Evolutionary conservation across 23 tunicate species (phyloP), one percentile per base, ranked within the genome.

Genomic region (Ascidia mentula): DNA sequence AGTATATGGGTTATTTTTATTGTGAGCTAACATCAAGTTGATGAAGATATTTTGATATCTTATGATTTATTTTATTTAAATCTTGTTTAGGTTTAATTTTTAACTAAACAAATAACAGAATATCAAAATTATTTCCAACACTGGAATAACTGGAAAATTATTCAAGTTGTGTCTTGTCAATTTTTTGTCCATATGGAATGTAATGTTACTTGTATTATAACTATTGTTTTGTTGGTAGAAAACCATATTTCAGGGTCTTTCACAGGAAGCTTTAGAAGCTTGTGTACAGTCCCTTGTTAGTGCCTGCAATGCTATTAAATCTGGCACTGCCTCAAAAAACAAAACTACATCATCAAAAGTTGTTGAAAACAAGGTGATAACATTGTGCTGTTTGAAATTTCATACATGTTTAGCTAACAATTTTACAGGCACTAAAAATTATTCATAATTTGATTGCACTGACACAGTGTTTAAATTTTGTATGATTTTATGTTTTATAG

Each of bases 171-270:
- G n/a, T n/a, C n/a, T n/a, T n/a, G n/a, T n/a, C n/a, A n/a, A n/a
- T n/a, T n/a, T n/a, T n/a, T n/a, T n/a, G n/a, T n/a, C n/a, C n/a
- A n/a, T n/a, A n/a, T n/a, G n/a, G n/a, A n/a, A n/a, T n/a, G n/a
- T n/a, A n/a, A n/a, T n/a, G n/a, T n/a, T n/a, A n/a, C n/a, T n/a
- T n/a, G n/a, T n/a, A n/a, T n/a, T n/a, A n/a, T n/a, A n/a, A n/a
- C n/a, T n/a, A n/a, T n/a, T n/a, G n/a, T n/a, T n/a, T n/a, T 53
- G 24, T 46, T 79, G 75, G 73, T 84, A 89, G 89, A 93, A 93
- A 88, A 84, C 98, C 31, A 96, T 96, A 69, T 96, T 96, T 72
- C 99, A 96, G 84, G 99, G 99, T 4, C 75, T 96, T 40, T 96
- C 99, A 0, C 99, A 96, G 71, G 99, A 96, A 69, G 99, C 99